These are phyloP conservation scores for Melanotaenia boesemani DNA, from an alignment of 2,797 vertebrate genomes.

Conservation along the genomic window DNA sequence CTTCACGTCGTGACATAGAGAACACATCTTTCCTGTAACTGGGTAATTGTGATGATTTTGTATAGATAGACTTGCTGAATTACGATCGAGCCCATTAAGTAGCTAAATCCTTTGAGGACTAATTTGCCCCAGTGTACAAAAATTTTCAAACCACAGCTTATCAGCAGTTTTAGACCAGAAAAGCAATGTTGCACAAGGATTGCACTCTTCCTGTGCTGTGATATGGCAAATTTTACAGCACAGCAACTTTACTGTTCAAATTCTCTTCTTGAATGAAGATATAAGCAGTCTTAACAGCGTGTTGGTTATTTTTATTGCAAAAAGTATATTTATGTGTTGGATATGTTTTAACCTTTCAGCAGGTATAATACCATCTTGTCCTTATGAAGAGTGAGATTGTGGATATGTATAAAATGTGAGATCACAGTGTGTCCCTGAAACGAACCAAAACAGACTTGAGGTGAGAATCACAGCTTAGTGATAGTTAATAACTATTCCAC, in stretches of 20 bases:
- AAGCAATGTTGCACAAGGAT: constrained; percentile 21
- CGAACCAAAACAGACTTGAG: constrained; percentile 14
- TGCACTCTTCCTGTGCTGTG: constrained; percentile 10
- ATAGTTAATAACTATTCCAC: background rate
- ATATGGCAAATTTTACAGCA: constrained; percentile 25
- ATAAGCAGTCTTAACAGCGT: constrained; percentile 20
- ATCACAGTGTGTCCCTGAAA: constrained; percentile 10
- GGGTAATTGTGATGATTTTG: constrained; percentile 2
- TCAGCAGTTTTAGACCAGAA: constrained; percentile 8
- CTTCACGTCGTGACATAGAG: background rate
- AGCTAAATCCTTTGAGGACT: constrained; percentile 15
- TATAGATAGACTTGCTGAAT: constrained; percentile 26
- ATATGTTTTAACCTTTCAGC: constrained; percentile 29
- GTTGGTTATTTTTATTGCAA: constrained; percentile 28
- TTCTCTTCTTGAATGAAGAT: background rate
- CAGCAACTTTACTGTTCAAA: constrained; percentile 29
- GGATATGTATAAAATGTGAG: background rate
- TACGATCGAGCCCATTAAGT: constrained; percentile 7
- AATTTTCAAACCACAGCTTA: constrained; percentile 17
- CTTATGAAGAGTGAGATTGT: background rate
- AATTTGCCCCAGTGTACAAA: constrained; percentile 20
- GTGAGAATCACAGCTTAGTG: constrained; percentile 23
- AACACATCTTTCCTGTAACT: background rate
- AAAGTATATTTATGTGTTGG: constrained; percentile 11
- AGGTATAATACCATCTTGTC: constrained; percentile 17